phyloP scores from a whole-genome alignment of 2,888 invertebrate species.

The Calliscelio sp. region DNA sequence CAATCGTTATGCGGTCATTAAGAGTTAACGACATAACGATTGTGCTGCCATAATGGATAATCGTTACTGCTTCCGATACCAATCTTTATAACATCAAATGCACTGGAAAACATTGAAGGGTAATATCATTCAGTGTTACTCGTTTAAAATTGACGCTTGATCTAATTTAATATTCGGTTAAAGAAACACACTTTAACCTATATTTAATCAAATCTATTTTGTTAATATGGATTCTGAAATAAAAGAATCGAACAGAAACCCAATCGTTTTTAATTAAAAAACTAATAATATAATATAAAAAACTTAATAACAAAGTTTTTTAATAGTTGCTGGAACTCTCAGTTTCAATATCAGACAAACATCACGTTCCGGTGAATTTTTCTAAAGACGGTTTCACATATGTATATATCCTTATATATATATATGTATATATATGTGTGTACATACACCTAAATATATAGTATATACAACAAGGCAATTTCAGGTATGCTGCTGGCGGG shows the following conservation, averaged over 20 bases:
- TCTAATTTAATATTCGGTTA: conserved; percentile 49
- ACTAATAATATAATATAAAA: too few relatives aligned
- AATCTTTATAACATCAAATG: conserved; percentile 83
- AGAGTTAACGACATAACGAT: conserved; percentile 85
- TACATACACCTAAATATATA: conserved; percentile 36
- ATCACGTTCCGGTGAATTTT: conserved; percentile 26
- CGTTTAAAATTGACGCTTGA: conserved; percentile 46
- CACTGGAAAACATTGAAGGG: conserved; percentile 77
- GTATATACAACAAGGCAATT: conserved; percentile 81
- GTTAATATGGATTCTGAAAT: too few relatives aligned
- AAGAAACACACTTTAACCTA: too few relatives aligned
- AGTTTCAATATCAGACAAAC: conserved; percentile 17
- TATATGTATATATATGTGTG: conserved; percentile 2
- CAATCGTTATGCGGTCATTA: conserved; percentile 80
- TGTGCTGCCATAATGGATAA: conserved; percentile 84
- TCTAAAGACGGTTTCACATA: conserved; percentile 11
- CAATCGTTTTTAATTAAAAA: too few relatives aligned
- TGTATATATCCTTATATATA: neutral
- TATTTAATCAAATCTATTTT: too few relatives aligned
- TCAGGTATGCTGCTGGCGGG: conserved; percentile 82
- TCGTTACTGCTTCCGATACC: conserved; percentile 83
- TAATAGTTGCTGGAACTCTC: neutral
- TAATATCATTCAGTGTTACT: conserved; percentile 63
- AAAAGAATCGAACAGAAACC: too few relatives aligned
- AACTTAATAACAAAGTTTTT: neutral